These are phyloP conservation scores for Cairina moschata DNA, from an alignment of 2,113 vertebrate species.

Conservation along the genomic window DNA sequence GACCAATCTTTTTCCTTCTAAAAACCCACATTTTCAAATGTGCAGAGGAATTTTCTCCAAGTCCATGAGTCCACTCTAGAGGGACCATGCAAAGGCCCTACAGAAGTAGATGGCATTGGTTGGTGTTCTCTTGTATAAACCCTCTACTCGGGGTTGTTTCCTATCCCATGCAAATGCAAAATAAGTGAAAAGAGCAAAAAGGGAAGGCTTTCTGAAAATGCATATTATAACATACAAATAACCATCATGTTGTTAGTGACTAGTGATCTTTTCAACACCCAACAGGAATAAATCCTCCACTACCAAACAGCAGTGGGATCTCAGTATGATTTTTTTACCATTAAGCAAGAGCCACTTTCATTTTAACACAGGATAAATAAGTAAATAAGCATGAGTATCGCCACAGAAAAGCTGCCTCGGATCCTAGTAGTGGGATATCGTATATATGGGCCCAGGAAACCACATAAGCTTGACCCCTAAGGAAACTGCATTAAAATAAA, in stretches of 20 bases:
- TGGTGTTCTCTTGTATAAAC: not conserved
- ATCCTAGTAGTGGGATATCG: conserved; percentile 2
- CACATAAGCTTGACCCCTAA: not conserved
- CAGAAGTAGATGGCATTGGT: too few species aligned
- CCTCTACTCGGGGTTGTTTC: not conserved
- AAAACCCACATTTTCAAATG: rapidly evolving
- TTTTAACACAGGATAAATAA: not conserved
- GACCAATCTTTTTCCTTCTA: not conserved
- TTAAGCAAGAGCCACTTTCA: not conserved
- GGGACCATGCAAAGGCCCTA: too few species aligned
- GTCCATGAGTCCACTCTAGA: not conserved
- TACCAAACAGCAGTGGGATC: not conserved
- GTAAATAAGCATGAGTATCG: not conserved
- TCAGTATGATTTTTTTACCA: not conserved
- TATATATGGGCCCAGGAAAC: not conserved
- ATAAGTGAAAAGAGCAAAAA: not conserved
- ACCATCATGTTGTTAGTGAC: not conserved
- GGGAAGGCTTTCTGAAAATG: not conserved
- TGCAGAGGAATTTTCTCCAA: not conserved
- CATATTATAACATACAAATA: rapidly evolving
- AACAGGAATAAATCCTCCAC: not conserved
- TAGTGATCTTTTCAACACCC: not conserved
- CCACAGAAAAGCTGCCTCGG: not conserved
- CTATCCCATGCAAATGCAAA: not conserved
- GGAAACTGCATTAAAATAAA: conserved; percentile 29